A percentile compares a stretch with the other conserved stretches of the same genome.
Evolutionary conservation across 2,888 invertebrate species (phyloP).

Genomic region (Iphiclides podalirius): DNA sequence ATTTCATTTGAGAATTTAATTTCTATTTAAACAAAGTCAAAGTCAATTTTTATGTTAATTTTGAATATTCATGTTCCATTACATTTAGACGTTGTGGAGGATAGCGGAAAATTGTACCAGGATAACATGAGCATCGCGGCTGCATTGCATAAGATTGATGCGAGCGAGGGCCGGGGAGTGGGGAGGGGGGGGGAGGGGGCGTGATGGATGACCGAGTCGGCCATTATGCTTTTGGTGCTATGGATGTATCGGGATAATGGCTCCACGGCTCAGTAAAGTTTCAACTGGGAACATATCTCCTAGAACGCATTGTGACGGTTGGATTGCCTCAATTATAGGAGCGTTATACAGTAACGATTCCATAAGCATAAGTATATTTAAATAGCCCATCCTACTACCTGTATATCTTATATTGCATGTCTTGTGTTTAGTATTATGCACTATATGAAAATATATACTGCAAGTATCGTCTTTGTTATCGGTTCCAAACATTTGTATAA

Average conservation of each 20-base stretch:
- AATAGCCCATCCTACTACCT: no score
- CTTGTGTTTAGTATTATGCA: no score
- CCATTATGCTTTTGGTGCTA: conserved; percentile 20
- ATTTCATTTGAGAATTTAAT: no score
- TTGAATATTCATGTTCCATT: no score
- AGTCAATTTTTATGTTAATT: no score
- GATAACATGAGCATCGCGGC: conserved; percentile 50
- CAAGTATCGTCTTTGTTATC: no score
- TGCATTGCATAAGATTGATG: conserved; percentile 68
- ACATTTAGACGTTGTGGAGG: conserved; percentile 16
- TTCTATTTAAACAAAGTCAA: no score
- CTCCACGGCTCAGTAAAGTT: conserved; percentile 10
- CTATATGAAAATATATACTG: no score
- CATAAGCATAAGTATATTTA: no score
- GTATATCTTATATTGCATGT: no score
- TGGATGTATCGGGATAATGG: conserved; percentile 23
- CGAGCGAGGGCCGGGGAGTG: conserved; percentile 35
- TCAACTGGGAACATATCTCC: conserved; percentile 10
- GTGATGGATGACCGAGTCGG: conserved; percentile 24
- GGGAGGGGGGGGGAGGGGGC: conserved; percentile 20
- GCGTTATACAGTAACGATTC: background rate
- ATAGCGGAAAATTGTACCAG: conserved; percentile 43
- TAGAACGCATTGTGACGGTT: conserved; percentile 12
- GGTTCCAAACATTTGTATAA: no score
- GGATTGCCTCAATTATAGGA: conserved; percentile 6